Evolutionary conservation across 2,888 invertebrate genomes (phyloP).

Genomic region (Scotopteryx bipunctaria): DNA sequence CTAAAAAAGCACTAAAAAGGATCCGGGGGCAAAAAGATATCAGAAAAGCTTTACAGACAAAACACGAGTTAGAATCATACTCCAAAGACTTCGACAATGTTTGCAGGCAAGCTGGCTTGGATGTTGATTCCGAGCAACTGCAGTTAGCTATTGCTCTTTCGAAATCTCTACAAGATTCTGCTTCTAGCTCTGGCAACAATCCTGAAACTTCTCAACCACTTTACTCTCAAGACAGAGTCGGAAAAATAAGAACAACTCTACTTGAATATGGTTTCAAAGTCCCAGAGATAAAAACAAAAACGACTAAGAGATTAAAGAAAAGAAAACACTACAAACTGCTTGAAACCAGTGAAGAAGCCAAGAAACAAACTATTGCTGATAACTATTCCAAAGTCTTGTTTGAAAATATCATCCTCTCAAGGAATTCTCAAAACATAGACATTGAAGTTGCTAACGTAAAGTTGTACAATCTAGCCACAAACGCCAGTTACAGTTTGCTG

Average conservation of each 20-base stretch:
- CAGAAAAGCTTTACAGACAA: constrained; percentile 58
- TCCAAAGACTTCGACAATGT: constrained; percentile 70
- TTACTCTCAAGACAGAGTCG: constrained; percentile 55
- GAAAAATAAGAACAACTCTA: constrained; percentile 78
- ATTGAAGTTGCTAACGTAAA: constrained; percentile 19
- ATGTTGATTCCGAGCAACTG: constrained; percentile 85
- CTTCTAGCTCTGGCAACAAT: constrained; percentile 24
- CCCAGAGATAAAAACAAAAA: constrained; percentile 55
- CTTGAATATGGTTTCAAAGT: constrained; percentile 85
- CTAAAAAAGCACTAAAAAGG: constrained; percentile 50
- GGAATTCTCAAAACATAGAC: constrained; percentile 20
- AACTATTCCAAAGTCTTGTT: constrained; percentile 67
- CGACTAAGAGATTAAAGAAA: constrained; percentile 43
- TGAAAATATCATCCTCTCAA: constrained; percentile 40
- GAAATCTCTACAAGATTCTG: constrained; percentile 71
- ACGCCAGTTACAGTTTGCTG: constrained; percentile 53
- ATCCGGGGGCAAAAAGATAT: constrained; percentile 71
- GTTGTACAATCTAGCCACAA: constrained; percentile 57
- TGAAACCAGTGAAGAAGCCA: constrained; percentile 52
- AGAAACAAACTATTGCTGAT: constrained; percentile 57
- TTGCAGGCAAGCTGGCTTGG: constrained; percentile 70
- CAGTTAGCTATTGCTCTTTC: constrained; percentile 87
- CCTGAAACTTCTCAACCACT: constrained; percentile 37
- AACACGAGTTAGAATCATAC: constrained; percentile 66
- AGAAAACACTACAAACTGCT: constrained; percentile 63